Evolutionary conservation across 2,797 vertebrate genomes (phyloP).

Genomic region (Sternotherus odoratus): DNA sequence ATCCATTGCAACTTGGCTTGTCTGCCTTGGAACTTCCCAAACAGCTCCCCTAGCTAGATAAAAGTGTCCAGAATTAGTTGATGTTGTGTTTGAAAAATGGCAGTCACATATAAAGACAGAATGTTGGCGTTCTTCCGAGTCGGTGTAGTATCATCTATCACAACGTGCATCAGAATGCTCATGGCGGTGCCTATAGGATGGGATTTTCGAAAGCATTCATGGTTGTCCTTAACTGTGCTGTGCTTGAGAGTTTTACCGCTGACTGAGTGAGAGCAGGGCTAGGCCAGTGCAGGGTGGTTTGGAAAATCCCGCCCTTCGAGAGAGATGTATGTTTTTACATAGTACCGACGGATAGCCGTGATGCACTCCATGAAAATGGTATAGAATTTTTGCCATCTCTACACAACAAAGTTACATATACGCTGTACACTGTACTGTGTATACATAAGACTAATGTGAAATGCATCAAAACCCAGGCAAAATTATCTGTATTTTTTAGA

Average conservation of each 20-base stretch:
- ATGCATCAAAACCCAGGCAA: not conserved
- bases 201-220: not conserved
- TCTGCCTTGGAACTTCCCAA: constrained; percentile 20
- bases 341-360: not conserved
- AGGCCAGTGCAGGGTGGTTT: not conserved
- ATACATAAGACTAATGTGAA: not conserved
- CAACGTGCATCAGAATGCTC: not conserved
- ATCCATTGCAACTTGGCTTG: constrained; percentile 23
- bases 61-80: not conserved
- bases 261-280: not conserved
- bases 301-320: not conserved
- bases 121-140: not conserved
- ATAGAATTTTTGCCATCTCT: not conserved
- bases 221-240: not conserved
- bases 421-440: not conserved
- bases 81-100: constrained; percentile 14
- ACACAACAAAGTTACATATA: not conserved
- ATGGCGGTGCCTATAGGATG: not conserved
- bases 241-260: not conserved
- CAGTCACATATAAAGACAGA: not conserved
- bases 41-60: constrained; percentile 10
- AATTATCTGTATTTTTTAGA: constrained; percentile 21
- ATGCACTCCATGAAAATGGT: not conserved
- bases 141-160: not conserved
- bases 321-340: not conserved